Conservation (phyloP, 2,888 invertebrate genomes). For the Ormyrus pomaceus region DNA sequence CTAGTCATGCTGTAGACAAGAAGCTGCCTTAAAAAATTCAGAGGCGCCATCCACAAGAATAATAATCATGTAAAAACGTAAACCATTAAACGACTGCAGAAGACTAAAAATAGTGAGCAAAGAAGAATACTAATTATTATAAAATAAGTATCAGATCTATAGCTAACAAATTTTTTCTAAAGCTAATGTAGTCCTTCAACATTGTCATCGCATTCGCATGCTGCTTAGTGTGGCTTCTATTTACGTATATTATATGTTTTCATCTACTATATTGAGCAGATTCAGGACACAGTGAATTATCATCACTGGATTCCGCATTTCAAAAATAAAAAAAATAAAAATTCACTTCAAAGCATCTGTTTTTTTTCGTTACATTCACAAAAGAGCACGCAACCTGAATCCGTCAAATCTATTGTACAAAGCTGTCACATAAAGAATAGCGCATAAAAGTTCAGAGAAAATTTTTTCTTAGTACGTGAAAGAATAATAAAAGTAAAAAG, state of each 20-base stretch:
- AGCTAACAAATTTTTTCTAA: slow-evolving; percentile 45
- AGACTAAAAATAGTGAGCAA: slow-evolving; percentile 38
- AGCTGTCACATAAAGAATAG: slow-evolving; percentile 33
- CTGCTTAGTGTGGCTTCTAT: slow-evolving; percentile 18
- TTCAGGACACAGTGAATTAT: slow-evolving; percentile 37
- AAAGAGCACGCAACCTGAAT: slow-evolving; percentile 35
- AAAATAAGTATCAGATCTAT: slow-evolving; percentile 32
- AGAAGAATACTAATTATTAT: slow-evolving; percentile 36
- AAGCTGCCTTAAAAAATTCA: slow-evolving; percentile 30
- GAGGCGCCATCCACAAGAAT: slow-evolving; percentile 42
- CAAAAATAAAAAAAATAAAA: slow-evolving; percentile 26
- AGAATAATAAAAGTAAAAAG: slow-evolving; percentile 9
- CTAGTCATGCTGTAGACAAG: slow-evolving; percentile 43
- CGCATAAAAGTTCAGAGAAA: slow-evolving; percentile 40
- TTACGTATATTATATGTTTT: slow-evolving; percentile 3
- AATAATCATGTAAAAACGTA: slow-evolving; percentile 21
- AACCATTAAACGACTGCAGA: slow-evolving; percentile 27
- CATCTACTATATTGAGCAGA: slow-evolving; percentile 16
- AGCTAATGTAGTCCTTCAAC: slow-evolving; percentile 11
- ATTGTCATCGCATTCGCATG: slow-evolving; percentile 35
- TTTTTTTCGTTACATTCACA: slow-evolving; percentile 27
- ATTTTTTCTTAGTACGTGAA: slow-evolving; percentile 29
- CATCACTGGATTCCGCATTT: background rate
- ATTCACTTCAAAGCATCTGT: background rate
- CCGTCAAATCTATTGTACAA: slow-evolving; percentile 40